Evolutionary conservation across 2,888 invertebrate species (phyloP).

Genomic region (Aromia moschata): DNA sequence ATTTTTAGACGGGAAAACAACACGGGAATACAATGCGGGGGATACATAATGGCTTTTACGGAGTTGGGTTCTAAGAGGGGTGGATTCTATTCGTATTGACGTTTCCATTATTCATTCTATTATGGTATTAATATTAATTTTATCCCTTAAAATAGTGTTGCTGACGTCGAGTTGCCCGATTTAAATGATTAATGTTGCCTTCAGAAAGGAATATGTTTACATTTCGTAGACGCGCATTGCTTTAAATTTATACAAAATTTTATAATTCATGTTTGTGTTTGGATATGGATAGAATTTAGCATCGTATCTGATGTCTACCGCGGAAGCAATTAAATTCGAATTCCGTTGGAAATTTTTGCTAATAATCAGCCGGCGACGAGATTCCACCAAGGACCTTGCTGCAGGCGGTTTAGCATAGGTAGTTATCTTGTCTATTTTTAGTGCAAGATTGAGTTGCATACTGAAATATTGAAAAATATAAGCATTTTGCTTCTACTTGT

Average conservation of each 20-base stretch:
- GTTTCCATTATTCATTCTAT: conserved; percentile 46
- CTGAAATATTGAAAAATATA: too few species aligned
- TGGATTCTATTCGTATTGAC: conserved; percentile 42
- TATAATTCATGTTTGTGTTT: neutral
- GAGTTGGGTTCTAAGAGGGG: conserved; percentile 21
- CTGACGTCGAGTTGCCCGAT: conserved; percentile 35
- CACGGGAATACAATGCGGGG: conserved; percentile 14
- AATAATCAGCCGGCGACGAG: neutral
- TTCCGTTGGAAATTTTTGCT: neutral
- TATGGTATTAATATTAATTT: conserved; percentile 40
- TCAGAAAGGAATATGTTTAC: conserved; percentile 21
- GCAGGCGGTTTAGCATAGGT: too few species aligned
- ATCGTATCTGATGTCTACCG: neutral
- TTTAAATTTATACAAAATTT: neutral
- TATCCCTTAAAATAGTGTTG: conserved; percentile 35
- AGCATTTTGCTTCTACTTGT: too few species aligned
- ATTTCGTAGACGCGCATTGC: conserved; percentile 18
- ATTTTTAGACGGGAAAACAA: conserved; percentile 11
- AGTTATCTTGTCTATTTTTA: too few species aligned
- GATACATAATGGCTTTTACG: conserved; percentile 24
- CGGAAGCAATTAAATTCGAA: neutral
- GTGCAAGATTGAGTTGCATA: too few species aligned
- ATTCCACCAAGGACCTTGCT: too few species aligned
- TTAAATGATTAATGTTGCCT: conserved; percentile 34
- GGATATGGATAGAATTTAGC: too few species aligned